A percentile compares a stretch with the other conserved stretches of the same genome.
phyloP scores from a whole-genome alignment of 2,113 vertebrate genomes.

The Greenwoodochromis staneri region DNA sequence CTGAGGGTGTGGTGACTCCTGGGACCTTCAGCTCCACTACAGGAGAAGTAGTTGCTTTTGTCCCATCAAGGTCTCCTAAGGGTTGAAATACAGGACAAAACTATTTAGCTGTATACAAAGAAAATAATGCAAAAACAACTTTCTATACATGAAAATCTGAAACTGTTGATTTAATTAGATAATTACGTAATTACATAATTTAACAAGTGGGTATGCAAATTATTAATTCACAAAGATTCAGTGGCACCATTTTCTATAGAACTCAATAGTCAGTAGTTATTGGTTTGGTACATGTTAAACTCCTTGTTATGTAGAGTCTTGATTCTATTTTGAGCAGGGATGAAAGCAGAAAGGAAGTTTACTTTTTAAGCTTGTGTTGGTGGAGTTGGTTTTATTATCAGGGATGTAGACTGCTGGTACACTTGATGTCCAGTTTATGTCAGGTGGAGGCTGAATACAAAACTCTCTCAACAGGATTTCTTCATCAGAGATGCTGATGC shows the following conservation, averaged over 20 bases:
- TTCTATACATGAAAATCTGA: neutral
- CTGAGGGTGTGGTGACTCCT: neutral
- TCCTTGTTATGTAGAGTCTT: neutral
- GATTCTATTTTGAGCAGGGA: neutral
- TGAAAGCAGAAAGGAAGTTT: accelerated
- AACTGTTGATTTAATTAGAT: neutral
- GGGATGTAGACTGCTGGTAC: accelerated
- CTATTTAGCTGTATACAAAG: neutral
- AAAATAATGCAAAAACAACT: neutral
- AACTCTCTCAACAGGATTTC: accelerated
- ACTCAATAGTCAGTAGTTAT: too few species aligned
- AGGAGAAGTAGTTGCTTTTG: accelerated
- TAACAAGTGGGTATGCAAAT: too few species aligned
- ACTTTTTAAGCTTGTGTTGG: neutral
- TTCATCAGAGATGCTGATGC: accelerated
- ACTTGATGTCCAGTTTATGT: accelerated
- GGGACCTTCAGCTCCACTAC: neutral
- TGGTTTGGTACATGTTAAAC: neutral
- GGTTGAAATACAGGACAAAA: neutral
- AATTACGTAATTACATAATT: neutral
- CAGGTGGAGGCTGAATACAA: neutral
- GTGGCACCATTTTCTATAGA: neutral
- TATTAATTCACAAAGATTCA: neutral
- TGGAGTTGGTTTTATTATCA: neutral
- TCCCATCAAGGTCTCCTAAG: accelerated